phyloP scores from a whole-genome alignment of 2,113 vertebrate genomes.

The Tursiops truncatus region DNA sequence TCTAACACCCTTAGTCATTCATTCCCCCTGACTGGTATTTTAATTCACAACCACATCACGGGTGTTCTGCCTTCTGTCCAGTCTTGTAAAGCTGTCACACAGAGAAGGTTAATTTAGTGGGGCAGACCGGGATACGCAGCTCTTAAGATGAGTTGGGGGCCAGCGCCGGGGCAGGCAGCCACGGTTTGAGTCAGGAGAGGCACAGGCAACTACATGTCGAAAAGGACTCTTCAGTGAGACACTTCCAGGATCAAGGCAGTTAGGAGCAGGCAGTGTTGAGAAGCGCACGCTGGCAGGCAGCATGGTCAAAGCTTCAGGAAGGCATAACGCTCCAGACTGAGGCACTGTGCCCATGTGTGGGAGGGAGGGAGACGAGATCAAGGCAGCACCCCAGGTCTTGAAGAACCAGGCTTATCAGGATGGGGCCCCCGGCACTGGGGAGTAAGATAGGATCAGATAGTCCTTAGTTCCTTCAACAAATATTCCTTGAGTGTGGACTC shows the following conservation, averaged over 20 bases:
- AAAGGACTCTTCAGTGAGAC: background rate
- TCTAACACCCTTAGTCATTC: background rate
- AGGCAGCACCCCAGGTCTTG: background rate
- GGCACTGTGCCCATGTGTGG: background rate
- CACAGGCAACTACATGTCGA: background rate
- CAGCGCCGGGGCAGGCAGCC: background rate
- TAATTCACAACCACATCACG: slow-evolving; percentile 43
- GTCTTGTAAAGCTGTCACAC: slow-evolving; percentile 53
- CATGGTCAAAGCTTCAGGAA: background rate
- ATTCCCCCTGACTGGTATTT: slow-evolving; percentile 45
- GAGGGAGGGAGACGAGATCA: background rate
- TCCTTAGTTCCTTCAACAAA: background rate
- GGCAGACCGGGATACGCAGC: slow-evolving; percentile 48
- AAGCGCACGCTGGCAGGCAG: background rate
- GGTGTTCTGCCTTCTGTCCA: slow-evolving; percentile 67
- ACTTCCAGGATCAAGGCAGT: background rate
- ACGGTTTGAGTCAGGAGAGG: slow-evolving; percentile 9
- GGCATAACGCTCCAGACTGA: background rate
- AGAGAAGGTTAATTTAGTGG: slow-evolving; percentile 68
- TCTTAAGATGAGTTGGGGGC: slow-evolving; percentile 1
- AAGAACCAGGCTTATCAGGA: background rate
- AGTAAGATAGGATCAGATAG: background rate
- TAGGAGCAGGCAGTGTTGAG: background rate
- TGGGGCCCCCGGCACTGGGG: background rate
- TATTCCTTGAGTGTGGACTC: background rate